Evolutionary conservation across 2,797 vertebrate genomes (phyloP).

Genomic region (Ptychadena robeensis): DNA sequence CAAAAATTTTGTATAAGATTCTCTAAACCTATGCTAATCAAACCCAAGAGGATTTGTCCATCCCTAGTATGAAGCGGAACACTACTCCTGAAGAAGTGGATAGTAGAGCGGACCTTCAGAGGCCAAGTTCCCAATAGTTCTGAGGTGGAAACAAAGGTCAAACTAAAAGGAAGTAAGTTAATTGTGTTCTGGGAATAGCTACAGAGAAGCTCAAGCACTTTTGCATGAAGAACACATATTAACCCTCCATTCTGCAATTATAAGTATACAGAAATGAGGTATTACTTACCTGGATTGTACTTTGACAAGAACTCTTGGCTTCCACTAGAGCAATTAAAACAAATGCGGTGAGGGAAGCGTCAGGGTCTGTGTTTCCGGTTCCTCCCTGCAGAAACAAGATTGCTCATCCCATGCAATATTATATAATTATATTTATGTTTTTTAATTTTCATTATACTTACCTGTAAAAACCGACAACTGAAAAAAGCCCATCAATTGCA

Average conservation of each 20-base stretch:
- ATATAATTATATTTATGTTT: no score
- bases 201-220: background rate
- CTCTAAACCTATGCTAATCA: no score
- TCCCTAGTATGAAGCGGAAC: no score
- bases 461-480: no score
- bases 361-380: constrained; percentile 64
- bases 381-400: constrained; percentile 61
- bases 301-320: constrained; percentile 65
- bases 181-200: background rate
- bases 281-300: constrained; percentile 69
- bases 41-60: no score
- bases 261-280: background rate
- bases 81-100: no score
- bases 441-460: no score
- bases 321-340: constrained; percentile 78
- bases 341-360: constrained; percentile 80
- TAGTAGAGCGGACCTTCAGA: no score
- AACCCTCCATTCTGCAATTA: background rate
- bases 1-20: no score
- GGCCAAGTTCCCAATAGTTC: no score
- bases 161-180: background rate
- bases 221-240: background rate
- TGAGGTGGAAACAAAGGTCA: no score
- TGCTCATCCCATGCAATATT: background rate
- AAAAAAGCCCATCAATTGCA: no score